phyloP scores from a whole-genome alignment of 2,888 invertebrate species.

The Agrotis exclamationis region DNA sequence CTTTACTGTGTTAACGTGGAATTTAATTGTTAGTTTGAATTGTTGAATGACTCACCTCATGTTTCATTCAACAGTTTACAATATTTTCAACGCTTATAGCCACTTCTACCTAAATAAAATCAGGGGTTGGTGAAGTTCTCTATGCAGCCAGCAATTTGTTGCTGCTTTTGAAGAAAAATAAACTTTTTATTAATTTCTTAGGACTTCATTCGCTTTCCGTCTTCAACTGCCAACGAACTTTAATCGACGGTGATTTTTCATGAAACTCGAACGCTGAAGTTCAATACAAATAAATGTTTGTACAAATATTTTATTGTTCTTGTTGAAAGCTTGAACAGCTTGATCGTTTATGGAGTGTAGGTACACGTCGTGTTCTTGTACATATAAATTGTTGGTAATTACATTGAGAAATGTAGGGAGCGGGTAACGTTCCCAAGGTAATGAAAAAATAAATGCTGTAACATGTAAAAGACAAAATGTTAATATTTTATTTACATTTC shows the following conservation, averaged over 20 bases:
- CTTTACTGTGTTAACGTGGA: not conserved
- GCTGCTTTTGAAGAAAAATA: not conserved
- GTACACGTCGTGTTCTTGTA: slow-evolving; percentile 23
- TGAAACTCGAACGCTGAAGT: slow-evolving; percentile 24
- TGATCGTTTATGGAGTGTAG: slow-evolving; percentile 46
- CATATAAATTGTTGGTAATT: slow-evolving; percentile 47
- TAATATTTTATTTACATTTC: too few relatives aligned
- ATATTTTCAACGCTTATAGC: not conserved
- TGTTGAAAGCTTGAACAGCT: slow-evolving; percentile 52
- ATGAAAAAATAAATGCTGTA: too few relatives aligned
- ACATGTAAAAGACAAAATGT: too few relatives aligned
- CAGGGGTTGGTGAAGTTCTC: not conserved
- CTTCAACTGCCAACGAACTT: not conserved
- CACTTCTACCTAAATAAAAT: slow-evolving; percentile 3
- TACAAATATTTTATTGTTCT: slow-evolving; percentile 54
- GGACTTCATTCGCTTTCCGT: not conserved
- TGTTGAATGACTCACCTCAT: slow-evolving; percentile 9
- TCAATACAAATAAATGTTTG: slow-evolving; percentile 49
- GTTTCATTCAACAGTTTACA: not conserved
- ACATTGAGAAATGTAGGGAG: slow-evolving; percentile 12
- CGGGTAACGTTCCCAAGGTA: slow-evolving; percentile 7
- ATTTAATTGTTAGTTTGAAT: slow-evolving; percentile 10
- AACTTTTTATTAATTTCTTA: too few relatives aligned
- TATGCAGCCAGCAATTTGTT: not conserved
- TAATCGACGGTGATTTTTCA: slow-evolving; percentile 19